Base-by-base conservation (phyloP, 92 coral and sea anemone genomes). In the Blastomussa wellsi region DNA sequence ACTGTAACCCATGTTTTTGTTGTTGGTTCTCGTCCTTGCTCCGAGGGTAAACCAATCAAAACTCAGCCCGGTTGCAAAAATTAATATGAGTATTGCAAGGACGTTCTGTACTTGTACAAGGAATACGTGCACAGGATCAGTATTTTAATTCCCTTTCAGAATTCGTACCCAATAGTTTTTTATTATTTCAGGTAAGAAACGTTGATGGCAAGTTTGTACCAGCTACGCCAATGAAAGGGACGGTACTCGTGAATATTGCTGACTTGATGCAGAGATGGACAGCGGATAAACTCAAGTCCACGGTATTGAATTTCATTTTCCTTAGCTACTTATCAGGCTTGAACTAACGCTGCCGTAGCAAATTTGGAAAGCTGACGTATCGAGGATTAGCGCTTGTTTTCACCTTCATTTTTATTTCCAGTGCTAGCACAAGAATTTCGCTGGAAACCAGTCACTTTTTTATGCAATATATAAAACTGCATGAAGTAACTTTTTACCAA, bases 181-280 rank as follows among this genome's bases (percentile, higher is more conserved):
- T 48, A 38, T 60, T 60, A 13, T 6, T n/a, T 41, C 68, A 92
- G 98, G 98, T 94, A 4, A 81, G 87, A n/a, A 94, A 90, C 42
- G 68, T 37, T 12, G 86, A 90, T 10, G 98, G 94, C 3, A 62
- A 90, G 19, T 93, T 90, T 41, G 87, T 93, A 0, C 74, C 86
- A n/a, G 96, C 92, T 9, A 89, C 78, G 29, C 96, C 96, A 33
- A 86, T 93, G 38, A 71, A 83, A 51, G 96, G 94, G 13, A 88
- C 96, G 37, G 52, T 93, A 1, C 57, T 93, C 24, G 91, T 93
- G 6, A 93, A 93, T 64, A 91, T 93, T 44, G 92, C 90, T 0
- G 94, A 93, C 80, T 60, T 90, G 85, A 79, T 93, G 90, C 95
- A 93, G 84, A 81, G 95, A 48, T 93, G 95, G 95, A 93, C 95